Percentiles rank a stretch among this genome's conserved stretches.
Evolutionary conservation across 2,888 invertebrate genomes (phyloP).

Genomic region (Melanostoma mellinum): DNA sequence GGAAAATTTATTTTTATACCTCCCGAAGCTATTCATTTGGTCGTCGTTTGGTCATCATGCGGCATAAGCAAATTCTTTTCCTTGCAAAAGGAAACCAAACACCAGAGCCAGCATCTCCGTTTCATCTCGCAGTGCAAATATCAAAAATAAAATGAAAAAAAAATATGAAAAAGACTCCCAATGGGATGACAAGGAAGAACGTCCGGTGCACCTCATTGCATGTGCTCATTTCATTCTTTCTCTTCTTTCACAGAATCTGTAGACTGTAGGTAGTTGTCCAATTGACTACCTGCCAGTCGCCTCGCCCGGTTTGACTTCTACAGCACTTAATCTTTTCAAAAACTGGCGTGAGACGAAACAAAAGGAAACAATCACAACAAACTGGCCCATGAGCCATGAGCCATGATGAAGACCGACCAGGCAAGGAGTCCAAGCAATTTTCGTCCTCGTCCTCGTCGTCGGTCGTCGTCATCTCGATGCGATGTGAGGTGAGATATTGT

Average conservation of each 20-base stretch:
- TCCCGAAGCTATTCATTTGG: slow-evolving; percentile 31
- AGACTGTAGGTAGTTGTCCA: slow-evolving; percentile 61
- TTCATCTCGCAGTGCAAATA: slow-evolving; percentile 61
- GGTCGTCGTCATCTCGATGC: slow-evolving; percentile 28
- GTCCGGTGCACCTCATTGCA: slow-evolving; percentile 63
- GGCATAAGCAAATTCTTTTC: slow-evolving; percentile 57
- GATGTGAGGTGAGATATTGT: slow-evolving; percentile 67
- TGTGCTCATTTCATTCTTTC: slow-evolving; percentile 44
- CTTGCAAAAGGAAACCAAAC: slow-evolving; percentile 64
- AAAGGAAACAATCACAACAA: slow-evolving; percentile 71
- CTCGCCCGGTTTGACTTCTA: slow-evolving; percentile 61
- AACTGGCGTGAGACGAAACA: slow-evolving; percentile 64
- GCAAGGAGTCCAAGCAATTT: slow-evolving; percentile 24
- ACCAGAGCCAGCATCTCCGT: slow-evolving; percentile 53
- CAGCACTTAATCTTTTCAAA: slow-evolving; percentile 63
- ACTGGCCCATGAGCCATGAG: slow-evolving; percentile 47
- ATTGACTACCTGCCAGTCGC: slow-evolving; percentile 66
- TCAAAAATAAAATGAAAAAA: slow-evolving; percentile 9
- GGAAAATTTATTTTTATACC: slow-evolving; percentile 57
- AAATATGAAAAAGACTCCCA: slow-evolving; percentile 14
- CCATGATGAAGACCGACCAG: slow-evolving; percentile 3
- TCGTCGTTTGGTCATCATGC: slow-evolving; percentile 20
- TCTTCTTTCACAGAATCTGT: slow-evolving; percentile 30
- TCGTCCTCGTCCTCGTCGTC: neutral
- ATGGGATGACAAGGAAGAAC: slow-evolving; percentile 38